These are phyloP conservation scores for Tupaia tana DNA, from an alignment of 2,113 vertebrate genomes.

Conservation along the genomic window DNA sequence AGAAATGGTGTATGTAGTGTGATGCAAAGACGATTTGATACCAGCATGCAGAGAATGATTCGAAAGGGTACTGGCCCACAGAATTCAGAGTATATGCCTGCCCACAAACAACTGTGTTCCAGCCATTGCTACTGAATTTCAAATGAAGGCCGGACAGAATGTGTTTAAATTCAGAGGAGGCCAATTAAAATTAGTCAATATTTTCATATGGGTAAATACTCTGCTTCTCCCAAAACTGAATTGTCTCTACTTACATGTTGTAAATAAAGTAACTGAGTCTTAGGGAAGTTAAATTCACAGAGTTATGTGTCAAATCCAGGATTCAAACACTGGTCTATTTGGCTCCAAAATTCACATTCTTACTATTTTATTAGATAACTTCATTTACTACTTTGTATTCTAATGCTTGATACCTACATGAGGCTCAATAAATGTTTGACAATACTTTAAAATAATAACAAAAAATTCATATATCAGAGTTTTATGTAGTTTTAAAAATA, in stretches of 20 bases:
- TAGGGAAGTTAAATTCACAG: neutral
- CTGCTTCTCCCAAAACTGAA: neutral
- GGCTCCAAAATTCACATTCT: neutral
- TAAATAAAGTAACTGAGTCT: constrained; percentile 27
- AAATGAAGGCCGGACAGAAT: neutral
- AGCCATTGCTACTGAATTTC: constrained; percentile 30
- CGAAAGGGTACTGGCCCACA: neutral
- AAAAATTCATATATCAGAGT: constrained; percentile 5
- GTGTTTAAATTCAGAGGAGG: constrained; percentile 26
- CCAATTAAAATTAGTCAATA: constrained; percentile 55
- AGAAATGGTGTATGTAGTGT: neutral
- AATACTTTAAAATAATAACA: constrained; percentile 25
- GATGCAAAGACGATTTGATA: neutral
- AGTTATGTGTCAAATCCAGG: neutral
- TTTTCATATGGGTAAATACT: constrained; percentile 42
- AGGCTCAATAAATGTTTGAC: constrained; percentile 24
- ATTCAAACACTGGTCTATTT: neutral
- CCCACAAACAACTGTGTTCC: neutral
- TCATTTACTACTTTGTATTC: constrained; percentile 23
- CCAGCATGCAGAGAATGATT: neutral
- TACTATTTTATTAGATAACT: neutral
- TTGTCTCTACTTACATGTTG: constrained; percentile 16
- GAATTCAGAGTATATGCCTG: neutral
- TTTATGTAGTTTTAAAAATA: neutral
- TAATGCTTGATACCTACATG: constrained; percentile 6